Evolutionary conservation across 2,113 vertebrate species (phyloP), one percentile per base, ranked within the genome.

Genomic region (Geococcyx californianus): DNA sequence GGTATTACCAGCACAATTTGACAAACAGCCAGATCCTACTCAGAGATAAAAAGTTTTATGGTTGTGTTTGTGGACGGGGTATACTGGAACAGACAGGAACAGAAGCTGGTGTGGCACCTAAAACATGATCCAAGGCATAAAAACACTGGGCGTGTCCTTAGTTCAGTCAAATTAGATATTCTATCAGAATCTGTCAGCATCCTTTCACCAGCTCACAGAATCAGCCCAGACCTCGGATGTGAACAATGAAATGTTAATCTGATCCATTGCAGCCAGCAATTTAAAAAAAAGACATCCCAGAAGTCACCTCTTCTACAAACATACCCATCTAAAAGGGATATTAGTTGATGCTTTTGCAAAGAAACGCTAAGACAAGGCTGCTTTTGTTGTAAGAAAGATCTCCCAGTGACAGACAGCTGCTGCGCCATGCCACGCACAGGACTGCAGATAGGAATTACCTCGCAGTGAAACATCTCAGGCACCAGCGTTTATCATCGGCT

Each of bases 231-330:
- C 56, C 68, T 90, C 73, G 73, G 80, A 78, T 1, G 11, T 4
- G 55, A 94, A 89, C 88, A 97, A 95, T 94, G 83, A 95, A 91
- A 92, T 58, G 73, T 88, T 94, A 95, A 97, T 96, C 69, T 68
- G 79, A 94, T 91, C 84, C 91, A 94, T 1, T 82, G 72, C 79
- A 92, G 80, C 28, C 90, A 93, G 78, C 73, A 60, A 84, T 74
- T 89, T 11, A 11, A 89, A 87, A 95, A 94, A 77, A 67, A 64
- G 14, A 1, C 31, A 56, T 95, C 95, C 95, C 84, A 95, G 88
- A 95, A 94, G 76, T 92, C 96, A 94, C 88, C 80, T 92, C 93
- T 95, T 94, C 88, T 93, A 89, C 87, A 97, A 97, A 95, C 87
- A 97, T 34, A 76, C 80, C 77, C 47, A 85, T 87, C 94, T 94